Evolutionary conservation across 2,113 vertebrate genomes (phyloP), one percentile per base, ranked within the genome.

Genomic region (Muntiacus reevesi): DNA sequence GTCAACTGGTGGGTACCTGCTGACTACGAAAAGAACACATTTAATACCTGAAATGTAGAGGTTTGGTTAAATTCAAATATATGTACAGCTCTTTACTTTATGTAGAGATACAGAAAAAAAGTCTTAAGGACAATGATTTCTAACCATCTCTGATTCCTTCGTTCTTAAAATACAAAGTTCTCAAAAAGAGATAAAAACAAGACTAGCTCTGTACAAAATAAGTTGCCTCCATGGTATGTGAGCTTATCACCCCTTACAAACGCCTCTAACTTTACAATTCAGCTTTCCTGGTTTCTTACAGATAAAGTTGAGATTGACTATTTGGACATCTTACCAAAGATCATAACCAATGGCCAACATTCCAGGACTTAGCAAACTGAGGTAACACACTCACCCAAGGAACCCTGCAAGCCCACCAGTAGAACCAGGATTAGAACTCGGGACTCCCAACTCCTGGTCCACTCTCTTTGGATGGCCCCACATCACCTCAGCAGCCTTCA

Each of bases 1-100:
- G 99, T 98, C 97, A 99, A 97, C 99, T 99, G 99, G 60, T 99
- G 99, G 36, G 99, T 98, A 92, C 99, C 99, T 33, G 99, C 99
- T 27, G 99, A 99, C 99, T 99, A 71, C 28, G 40, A 90, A 97
- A 81, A 87, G 91, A 96, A 88, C 28, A 95, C 30, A 95, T 54
- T 87, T 36, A 85, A 64, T 78, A 87, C 78, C 33, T 97, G 84
- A 90, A 87, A 45, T 33, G 52, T 0, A 81, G 3, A 79, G 2
- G 2, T 88, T 83, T 71, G 45, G 13, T 95, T 83, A 59, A 87
- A 94, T 47, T 79, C 50, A 89, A 57, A 95, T 36, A n/a, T 88
- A 78, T 15, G 19, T 43, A 76, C 0, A 81, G 47, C 33, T 90
- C 55, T 92, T 93, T 45, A 52, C 87, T 23, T 97, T 91, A 87